Percentiles rank a stretch among this genome's conserved stretches.
phyloP scores from a whole-genome alignment of 2,113 vertebrate species.

The Phalacrocorax brasilianus region DNA sequence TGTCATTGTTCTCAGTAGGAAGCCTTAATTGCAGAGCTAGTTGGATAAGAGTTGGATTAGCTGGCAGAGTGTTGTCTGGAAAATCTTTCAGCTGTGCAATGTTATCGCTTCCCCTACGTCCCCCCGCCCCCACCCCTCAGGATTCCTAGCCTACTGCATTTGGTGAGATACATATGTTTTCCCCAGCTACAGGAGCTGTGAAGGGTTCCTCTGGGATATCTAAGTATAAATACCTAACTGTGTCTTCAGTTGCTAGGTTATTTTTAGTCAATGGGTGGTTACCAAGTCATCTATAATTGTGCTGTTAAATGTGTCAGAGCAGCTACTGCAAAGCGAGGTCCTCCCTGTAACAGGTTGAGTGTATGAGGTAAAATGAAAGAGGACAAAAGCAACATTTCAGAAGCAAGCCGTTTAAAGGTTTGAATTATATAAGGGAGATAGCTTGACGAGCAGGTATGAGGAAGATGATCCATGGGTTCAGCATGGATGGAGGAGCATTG shows the following conservation, averaged over 20 bases:
- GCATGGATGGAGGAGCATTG: neutral
- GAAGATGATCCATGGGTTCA: neutral
- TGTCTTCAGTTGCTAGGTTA: conserved; percentile 66
- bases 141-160: conserved; percentile 50
- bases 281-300: conserved; percentile 60
- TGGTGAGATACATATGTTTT: conserved; percentile 65
- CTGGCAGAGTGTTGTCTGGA: conserved; percentile 52
- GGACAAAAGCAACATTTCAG: neutral
- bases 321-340: conserved; percentile 35
- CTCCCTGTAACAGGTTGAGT: conserved; percentile 14
- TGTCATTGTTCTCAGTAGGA: conserved; percentile 20
- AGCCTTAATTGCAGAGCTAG: conserved; percentile 36
- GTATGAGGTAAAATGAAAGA: neutral
- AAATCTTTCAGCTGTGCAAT: conserved; percentile 54
- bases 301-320: conserved; percentile 61
- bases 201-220: conserved; percentile 63
- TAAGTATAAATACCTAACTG: conserved; percentile 60
- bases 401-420: neutral
- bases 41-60: conserved; percentile 40
- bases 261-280: conserved; percentile 64
- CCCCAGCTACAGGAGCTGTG: conserved; percentile 51
- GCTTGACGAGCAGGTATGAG: neutral
- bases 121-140: neutral
- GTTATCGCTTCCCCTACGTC: conserved; percentile 6
- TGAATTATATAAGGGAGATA: neutral